Percentiles rank a stretch among this genome's conserved stretches.
These are phyloP conservation scores for Amniataba percoides DNA, from an alignment of 2,797 vertebrate species.

Conservation along the genomic window DNA sequence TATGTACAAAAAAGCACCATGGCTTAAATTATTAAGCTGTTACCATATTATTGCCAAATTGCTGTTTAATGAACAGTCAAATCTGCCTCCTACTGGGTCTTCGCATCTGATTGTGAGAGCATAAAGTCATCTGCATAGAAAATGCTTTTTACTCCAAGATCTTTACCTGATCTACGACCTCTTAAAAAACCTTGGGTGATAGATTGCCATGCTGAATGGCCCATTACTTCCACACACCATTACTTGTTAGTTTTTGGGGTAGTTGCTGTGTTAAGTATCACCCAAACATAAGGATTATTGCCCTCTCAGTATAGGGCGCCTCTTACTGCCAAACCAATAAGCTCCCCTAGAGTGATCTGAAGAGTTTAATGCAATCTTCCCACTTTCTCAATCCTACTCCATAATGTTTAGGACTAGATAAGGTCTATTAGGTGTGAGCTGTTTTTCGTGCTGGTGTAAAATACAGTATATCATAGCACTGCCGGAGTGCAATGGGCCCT, in stretches of 20 bases:
- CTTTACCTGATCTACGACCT: not conserved
- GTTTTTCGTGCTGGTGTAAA: conserved; percentile 7
- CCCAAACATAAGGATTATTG: not conserved
- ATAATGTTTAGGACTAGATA: conserved; percentile 9
- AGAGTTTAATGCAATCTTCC: conserved; percentile 14
- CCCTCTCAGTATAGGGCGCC: not conserved
- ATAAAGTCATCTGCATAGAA: not conserved
- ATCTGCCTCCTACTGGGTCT: not conserved
- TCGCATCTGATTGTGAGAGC: not conserved
- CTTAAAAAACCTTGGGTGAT: too few species aligned
- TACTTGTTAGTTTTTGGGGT: not conserved
- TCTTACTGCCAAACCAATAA: not conserved
- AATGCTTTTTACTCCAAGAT: not conserved
- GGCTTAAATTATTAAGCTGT: too few species aligned
- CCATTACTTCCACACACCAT: not conserved
- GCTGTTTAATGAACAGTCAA: not conserved
- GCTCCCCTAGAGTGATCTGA: not conserved
- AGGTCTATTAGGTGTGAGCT: conserved; percentile 14
- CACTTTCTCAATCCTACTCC: not conserved
- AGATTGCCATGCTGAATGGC: too few species aligned
- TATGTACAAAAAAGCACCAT: too few species aligned
- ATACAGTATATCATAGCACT: conserved; percentile 5
- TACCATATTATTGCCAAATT: not conserved
- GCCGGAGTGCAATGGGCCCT: conserved; percentile 19
- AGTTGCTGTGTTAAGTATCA: not conserved